Conservation (phyloP, 2,888 invertebrate species). For the Cryptops parisi region DNA sequence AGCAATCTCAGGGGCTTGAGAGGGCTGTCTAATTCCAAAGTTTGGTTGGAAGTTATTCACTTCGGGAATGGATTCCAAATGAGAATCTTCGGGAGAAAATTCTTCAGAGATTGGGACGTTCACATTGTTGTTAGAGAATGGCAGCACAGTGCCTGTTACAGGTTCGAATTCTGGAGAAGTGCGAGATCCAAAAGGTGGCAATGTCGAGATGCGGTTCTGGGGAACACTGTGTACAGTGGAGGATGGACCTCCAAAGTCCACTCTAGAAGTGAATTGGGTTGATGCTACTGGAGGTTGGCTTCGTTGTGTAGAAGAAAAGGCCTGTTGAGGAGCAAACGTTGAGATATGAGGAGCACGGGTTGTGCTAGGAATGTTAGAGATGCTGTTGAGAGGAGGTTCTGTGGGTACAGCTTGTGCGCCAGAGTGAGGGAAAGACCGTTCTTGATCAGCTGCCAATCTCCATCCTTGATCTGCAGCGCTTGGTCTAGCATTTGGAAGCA, state of each 20-base stretch:
- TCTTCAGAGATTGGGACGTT: background rate
- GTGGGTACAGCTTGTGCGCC: background rate
- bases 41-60: background rate
- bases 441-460: constrained; percentile 5
- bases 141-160: background rate
- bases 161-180: background rate
- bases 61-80: background rate
- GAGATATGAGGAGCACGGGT: constrained; percentile 4
- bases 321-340: background rate
- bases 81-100: background rate
- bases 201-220: background rate
- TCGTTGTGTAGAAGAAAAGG: background rate
- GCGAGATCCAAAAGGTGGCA: background rate
- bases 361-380: background rate
- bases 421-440: constrained; percentile 4
- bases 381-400: background rate
- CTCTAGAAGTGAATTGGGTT: background rate
- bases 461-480: background rate
- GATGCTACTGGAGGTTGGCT: background rate
- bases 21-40: background rate
- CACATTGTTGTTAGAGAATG: background rate
- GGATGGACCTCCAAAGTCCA: background rate
- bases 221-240: background rate
- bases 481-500: background rate
- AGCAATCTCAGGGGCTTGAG: background rate